Conservation (phyloP, 1,140 invertebrate species). For the Dendroctonus valens region DNA sequence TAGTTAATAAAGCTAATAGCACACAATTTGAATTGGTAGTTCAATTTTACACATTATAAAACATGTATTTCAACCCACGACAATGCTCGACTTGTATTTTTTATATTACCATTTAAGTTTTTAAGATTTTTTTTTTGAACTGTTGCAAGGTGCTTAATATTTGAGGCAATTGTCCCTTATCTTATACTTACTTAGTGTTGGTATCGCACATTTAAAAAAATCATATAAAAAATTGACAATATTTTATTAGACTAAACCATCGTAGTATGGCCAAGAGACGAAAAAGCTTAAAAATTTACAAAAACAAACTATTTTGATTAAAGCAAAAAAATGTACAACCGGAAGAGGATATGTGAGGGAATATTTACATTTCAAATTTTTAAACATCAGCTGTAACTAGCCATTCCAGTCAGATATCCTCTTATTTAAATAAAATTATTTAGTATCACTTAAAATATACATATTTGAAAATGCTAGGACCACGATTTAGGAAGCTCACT, state of each 20-base stretch:
- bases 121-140: conserved; percentile 4
- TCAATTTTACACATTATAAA: no score
- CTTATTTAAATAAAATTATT: conserved; percentile 15
- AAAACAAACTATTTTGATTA: conserved; percentile 13
- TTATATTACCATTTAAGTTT: no score
- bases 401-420: neutral
- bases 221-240: conserved; percentile 22
- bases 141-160: conserved; percentile 7
- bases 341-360: conserved; percentile 6
- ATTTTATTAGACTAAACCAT: conserved; percentile 8
- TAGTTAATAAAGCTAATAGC: no score
- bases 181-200: neutral
- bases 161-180: conserved; percentile 2
- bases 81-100: neutral
- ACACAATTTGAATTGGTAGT: no score
- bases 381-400: neutral
- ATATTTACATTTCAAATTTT: neutral
- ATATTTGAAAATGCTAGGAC: conserved; percentile 17
- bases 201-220: conserved; percentile 11
- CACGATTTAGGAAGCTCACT: conserved; percentile 24
- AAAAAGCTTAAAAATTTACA: conserved; percentile 26
- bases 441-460: conserved; percentile 19
- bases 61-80: no score
- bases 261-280: conserved; percentile 4
- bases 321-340: conserved; percentile 21